A percentile compares a stretch with the other conserved stretches of the same genome.
Evolutionary conservation across 2,113 vertebrate genomes (phyloP).

Genomic region (Hippocampus guttulatus): DNA sequence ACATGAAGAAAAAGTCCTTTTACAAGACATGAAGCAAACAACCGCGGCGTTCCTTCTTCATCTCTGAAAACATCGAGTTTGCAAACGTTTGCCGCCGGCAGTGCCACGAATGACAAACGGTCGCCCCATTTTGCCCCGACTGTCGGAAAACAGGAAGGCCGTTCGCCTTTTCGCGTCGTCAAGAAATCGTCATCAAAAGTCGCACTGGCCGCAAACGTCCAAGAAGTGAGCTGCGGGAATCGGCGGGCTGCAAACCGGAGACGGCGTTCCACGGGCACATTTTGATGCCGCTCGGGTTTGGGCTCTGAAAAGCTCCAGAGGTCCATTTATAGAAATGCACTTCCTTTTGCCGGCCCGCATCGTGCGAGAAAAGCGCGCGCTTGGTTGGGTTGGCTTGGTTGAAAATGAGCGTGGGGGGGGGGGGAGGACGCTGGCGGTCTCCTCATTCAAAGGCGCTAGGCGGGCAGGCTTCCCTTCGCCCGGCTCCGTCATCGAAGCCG

Average conservation of each 20-base stretch:
- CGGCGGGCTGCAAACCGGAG: neutral
- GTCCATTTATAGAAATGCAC: neutral
- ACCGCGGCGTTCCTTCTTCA: too few relatives aligned
- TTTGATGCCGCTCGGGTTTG: neutral
- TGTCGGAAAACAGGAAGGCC: too few relatives aligned
- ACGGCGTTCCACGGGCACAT: slow-evolving; percentile 11
- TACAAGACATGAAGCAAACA: too few relatives aligned
- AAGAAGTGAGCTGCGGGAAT: slow-evolving; percentile 25
- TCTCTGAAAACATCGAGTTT: too few relatives aligned
- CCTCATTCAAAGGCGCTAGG: slow-evolving; percentile 5
- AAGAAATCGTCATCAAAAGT: neutral
- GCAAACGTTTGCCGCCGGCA: too few relatives aligned
- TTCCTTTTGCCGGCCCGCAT: neutral
- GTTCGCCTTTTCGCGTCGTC: neutral
- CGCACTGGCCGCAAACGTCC: slow-evolving; percentile 10
- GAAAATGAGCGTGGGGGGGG: slow-evolving; percentile 61
- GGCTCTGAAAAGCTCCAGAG: neutral
- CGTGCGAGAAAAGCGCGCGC: neutral
- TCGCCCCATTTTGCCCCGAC: too few relatives aligned
- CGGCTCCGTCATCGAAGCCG: neutral
- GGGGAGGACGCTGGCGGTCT: slow-evolving; percentile 53
- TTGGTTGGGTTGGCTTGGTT: slow-evolving; percentile 4
- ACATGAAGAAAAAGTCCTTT: too few relatives aligned
- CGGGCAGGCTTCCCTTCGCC: slow-evolving; percentile 6
- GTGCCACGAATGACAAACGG: too few relatives aligned